phyloP scores from a whole-genome alignment of 2,888 invertebrate genomes.

The Tribolium freemani region DNA sequence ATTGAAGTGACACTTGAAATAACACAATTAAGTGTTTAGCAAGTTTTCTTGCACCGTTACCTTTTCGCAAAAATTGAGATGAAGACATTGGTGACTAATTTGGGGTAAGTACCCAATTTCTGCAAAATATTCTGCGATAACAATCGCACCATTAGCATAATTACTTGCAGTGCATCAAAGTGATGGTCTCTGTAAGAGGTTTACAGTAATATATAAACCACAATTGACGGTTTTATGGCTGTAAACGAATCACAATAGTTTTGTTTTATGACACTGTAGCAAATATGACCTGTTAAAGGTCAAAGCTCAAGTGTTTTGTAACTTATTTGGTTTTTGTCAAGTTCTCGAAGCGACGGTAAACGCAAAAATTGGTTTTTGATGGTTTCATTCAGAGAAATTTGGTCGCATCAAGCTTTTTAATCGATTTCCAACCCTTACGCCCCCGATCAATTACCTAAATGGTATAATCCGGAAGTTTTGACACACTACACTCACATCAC shows the following conservation, averaged over 20 bases:
- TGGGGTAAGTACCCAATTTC: background rate
- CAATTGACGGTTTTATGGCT: background rate
- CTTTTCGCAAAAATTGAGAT: background rate
- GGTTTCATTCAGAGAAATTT: background rate
- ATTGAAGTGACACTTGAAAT: background rate
- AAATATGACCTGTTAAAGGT: background rate
- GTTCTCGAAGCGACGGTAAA: background rate
- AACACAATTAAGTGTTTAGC: background rate
- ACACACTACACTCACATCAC: slow-evolving; percentile 33
- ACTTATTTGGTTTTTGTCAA: background rate
- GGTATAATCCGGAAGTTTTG: slow-evolving; percentile 20
- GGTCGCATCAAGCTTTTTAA: background rate
- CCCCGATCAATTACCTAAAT: slow-evolving; percentile 16
- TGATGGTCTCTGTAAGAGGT: background rate
- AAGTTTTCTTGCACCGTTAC: background rate
- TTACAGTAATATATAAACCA: background rate
- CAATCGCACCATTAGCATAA: background rate
- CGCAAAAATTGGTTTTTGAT: background rate
- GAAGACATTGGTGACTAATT: background rate
- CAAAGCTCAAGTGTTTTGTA: background rate
- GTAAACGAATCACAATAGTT: background rate
- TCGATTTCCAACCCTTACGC: background rate
- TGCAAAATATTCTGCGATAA: background rate
- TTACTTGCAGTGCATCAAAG: background rate
- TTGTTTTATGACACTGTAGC: background rate